A percentile compares a stretch with the other conserved stretches of the same genome.
Evolutionary conservation across 1,140 invertebrate genomes (phyloP).

Genomic region (Colletes latitarsis): DNA sequence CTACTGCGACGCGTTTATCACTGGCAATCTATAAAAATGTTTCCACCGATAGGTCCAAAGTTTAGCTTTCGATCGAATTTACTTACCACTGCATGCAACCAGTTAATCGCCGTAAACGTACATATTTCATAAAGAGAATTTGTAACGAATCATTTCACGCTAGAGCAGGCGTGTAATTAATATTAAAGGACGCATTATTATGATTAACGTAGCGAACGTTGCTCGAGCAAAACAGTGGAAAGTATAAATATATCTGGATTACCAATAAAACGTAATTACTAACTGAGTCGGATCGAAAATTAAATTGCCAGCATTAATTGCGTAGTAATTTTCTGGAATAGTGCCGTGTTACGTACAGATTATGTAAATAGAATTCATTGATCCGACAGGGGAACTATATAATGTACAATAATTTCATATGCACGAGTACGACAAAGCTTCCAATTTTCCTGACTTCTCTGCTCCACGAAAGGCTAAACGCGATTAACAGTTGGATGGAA

Average conservation of each 20-base stretch:
- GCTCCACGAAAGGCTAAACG: neutral
- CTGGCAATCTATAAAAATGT: constrained; percentile 24
- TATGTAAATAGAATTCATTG: constrained; percentile 31
- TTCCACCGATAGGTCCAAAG: constrained; percentile 19
- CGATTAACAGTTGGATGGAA: too few species aligned
- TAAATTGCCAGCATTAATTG: neutral
- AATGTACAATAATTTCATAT: neutral
- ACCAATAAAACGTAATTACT: neutral
- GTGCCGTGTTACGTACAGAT: neutral
- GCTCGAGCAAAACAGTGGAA: neutral
- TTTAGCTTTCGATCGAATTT: neutral
- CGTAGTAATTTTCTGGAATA: neutral
- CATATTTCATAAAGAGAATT: constrained; percentile 8
- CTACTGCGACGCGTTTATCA: constrained; percentile 44
- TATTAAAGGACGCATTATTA: neutral
- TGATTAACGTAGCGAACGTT: neutral
- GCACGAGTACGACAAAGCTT: neutral
- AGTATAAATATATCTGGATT: neutral
- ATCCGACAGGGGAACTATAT: neutral
- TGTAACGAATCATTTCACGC: neutral
- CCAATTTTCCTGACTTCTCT: neutral
- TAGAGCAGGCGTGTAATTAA: neutral
- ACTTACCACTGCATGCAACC: neutral
- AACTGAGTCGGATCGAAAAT: neutral
- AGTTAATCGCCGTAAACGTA: constrained; percentile 12